phyloP scores from a whole-genome alignment of 1,140 invertebrate species.

The Myzus persicae region DNA sequence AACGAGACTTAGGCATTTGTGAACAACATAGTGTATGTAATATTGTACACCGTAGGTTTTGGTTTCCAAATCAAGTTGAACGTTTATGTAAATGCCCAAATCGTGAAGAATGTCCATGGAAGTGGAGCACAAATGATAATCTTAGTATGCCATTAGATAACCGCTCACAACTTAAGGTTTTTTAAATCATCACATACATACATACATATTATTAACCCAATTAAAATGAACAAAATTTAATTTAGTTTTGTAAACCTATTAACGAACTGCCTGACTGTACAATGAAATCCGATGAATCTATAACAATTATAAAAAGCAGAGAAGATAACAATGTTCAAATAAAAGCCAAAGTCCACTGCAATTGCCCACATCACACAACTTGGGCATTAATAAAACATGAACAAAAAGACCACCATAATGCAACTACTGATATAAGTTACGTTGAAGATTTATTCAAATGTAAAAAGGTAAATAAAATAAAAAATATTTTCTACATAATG shows the following conservation, averaged over 20 bases:
- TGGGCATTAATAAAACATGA: constrained; percentile 40
- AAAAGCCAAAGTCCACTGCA: constrained; percentile 29
- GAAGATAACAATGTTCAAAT: constrained; percentile 60
- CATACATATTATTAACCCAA: constrained; percentile 21
- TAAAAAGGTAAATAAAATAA: constrained; percentile 54
- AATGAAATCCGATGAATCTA: constrained; percentile 60
- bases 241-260: constrained; percentile 64
- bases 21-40: constrained; percentile 66
- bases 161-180: constrained; percentile 68
- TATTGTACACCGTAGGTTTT: constrained; percentile 68
- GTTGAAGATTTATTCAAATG: constrained; percentile 44
- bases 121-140: constrained; percentile 64
- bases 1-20: constrained; percentile 68
- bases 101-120: constrained; percentile 67
- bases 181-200: constrained; percentile 58
- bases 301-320: constrained; percentile 60
- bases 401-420: constrained; percentile 46
- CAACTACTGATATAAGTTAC: constrained; percentile 17
- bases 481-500: not conserved
- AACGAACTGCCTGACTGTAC: constrained; percentile 59
- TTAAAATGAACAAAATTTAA: not conserved
- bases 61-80: constrained; percentile 67
- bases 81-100: constrained; percentile 69
- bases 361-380: constrained; percentile 42
- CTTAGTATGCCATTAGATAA: constrained; percentile 67